Evolutionary conservation across 37 sponge, comb jelly and placozoan species (phyloP).

Genomic region (Bolinopsis microptera): DNA sequence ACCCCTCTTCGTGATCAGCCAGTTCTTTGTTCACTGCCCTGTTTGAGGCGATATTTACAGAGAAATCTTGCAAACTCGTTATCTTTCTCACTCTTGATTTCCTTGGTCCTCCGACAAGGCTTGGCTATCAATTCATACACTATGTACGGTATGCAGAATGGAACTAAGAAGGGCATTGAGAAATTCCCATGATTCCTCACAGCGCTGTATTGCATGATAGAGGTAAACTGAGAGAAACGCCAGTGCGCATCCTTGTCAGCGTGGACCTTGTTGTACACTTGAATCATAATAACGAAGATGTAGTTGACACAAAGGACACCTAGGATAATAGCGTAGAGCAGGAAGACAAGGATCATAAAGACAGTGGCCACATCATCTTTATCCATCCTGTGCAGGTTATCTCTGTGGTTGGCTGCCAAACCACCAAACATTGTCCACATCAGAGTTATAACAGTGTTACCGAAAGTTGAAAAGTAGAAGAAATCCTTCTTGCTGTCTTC

Average conservation of each 20-base stretch:
- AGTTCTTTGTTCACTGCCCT: not conserved
- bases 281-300: not conserved
- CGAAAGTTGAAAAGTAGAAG: not conserved
- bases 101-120: not conserved
- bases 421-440: conserved; percentile 5
- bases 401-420: not conserved
- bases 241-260: not conserved
- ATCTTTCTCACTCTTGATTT: not conserved
- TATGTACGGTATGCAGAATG: not conserved
- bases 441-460: not conserved
- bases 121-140: not conserved
- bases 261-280: not conserved
- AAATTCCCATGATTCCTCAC: not conserved
- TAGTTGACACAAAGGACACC: not conserved
- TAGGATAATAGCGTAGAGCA: not conserved
- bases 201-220: not conserved
- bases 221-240: not conserved
- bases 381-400: not conserved
- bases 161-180: not conserved
- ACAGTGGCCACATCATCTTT: not conserved
- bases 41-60: not conserved
- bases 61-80: not conserved
- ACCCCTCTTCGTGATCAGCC: too few relatives aligned
- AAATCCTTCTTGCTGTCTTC: not conserved
- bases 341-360: not conserved